These are phyloP conservation scores for Zygogramma bicolorata DNA, from an alignment of 2,888 invertebrate genomes.

Conservation along the genomic window DNA sequence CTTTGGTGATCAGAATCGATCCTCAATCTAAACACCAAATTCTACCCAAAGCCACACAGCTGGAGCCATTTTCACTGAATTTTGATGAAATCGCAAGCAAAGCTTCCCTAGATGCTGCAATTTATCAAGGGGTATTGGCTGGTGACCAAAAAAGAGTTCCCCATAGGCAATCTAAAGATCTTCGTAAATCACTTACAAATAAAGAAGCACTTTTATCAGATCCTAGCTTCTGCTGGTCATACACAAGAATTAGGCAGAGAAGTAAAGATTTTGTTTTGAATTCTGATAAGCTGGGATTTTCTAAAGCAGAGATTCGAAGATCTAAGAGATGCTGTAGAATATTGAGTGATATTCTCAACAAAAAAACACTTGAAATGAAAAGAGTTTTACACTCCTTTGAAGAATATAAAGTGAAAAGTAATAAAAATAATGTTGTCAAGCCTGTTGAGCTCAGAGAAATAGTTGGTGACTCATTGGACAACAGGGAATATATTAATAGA, in stretches of 20 bases:
- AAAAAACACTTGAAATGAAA: neutral
- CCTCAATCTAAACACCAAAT: conserved; percentile 19
- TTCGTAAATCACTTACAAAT: neutral
- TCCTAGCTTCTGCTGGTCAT: conserved; percentile 3
- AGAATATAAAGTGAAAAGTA: conserved; percentile 17
- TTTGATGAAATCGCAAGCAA: conserved; percentile 20
- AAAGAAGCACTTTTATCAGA: neutral
- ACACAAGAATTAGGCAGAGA: neutral
- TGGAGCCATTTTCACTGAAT: conserved; percentile 29
- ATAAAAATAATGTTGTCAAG: conserved; percentile 8
- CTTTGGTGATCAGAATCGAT: conserved; percentile 43
- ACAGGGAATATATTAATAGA: no score
- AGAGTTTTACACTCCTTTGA: conserved; percentile 12
- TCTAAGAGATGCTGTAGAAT: neutral
- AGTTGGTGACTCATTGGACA: neutral
- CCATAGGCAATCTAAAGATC: neutral
- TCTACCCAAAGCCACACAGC: neutral
- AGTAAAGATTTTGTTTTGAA: neutral
- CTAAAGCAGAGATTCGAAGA: neutral
- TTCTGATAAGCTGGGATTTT: conserved; percentile 1
- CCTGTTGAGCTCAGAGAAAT: conserved; percentile 19
- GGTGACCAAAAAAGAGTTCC: neutral
- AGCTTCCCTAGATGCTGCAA: neutral
- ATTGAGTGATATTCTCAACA: neutral
- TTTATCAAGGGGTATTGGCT: neutral